phyloP scores from a whole-genome alignment of 2,113 vertebrate species.

The Chascanopsetta lugubris region DNA sequence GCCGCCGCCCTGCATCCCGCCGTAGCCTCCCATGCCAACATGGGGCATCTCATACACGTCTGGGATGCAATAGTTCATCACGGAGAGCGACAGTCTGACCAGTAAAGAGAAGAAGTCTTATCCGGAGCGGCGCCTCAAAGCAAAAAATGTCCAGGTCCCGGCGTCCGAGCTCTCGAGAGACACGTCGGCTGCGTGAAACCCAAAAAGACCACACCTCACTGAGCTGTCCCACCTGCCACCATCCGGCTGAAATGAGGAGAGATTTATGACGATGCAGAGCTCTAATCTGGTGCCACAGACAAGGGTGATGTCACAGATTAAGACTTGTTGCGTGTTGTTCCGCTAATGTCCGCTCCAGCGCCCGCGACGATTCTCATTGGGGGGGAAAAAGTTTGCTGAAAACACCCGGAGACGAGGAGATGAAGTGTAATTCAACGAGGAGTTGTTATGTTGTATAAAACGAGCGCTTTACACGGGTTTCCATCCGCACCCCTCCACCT shows the following conservation, averaged over 20 bases:
- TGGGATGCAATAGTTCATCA: conserved; percentile 92
- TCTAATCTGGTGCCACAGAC: conserved; percentile 90
- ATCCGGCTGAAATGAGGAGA: conserved; percentile 85
- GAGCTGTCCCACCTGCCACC: conserved; percentile 69
- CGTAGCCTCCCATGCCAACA: conserved; percentile 81
- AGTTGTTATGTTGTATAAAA: not conserved
- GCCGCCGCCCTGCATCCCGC: conserved; percentile 81
- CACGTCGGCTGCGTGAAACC: too few relatives aligned
- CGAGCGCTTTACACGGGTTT: not conserved
- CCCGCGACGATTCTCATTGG: too few relatives aligned
- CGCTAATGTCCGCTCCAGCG: too few relatives aligned
- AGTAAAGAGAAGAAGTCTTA: too few relatives aligned
- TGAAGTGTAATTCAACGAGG: not conserved
- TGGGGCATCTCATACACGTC: conserved; percentile 90
- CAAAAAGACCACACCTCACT: conserved; percentile 40
- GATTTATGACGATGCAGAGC: conserved; percentile 89
- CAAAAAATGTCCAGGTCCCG: too few relatives aligned
- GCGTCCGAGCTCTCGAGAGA: too few relatives aligned
- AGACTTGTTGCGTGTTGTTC: conserved; percentile 36
- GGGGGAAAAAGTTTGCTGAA: too few relatives aligned
- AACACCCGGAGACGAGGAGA: not conserved
- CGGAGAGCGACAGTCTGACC: conserved; percentile 43
- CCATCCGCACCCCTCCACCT: not conserved
- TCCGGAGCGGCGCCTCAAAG: too few relatives aligned
- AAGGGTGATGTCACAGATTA: conserved; percentile 80